Base-by-base conservation (phyloP, 2,113 vertebrate genomes). In the Ursus arctos region DNA sequence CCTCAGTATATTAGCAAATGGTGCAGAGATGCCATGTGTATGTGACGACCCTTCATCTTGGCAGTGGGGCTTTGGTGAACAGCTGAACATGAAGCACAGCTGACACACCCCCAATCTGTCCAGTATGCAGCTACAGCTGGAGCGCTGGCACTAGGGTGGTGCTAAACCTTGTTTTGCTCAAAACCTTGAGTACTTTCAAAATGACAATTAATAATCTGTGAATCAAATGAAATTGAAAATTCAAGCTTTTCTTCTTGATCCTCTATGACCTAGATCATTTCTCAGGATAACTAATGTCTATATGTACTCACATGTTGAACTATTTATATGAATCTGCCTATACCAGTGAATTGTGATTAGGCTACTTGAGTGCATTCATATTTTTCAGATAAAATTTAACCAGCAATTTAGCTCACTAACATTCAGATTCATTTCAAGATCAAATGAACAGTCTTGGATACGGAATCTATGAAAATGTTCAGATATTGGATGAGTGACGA, bases 91-190 rank as follows among this genome's bases (percentile, higher is more conserved):
- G 96, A 90, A 98, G 82, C 87, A 83, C 91, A 0, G 0, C 69
- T 0, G 72, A 94, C 98, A 98, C 96, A 98, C 88, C 98, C 89
- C 95, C 97, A 96, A 57, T 98, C 98, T 98, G 98, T 97, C 95
- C 77, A 43, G 88, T 72, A 88, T 53, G 33, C 40, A 87, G 93
- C 76, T 91, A 43, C 74, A 96, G 87, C 95, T 97, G 96, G 59
- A 97, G 55, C 31, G 55, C 79, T 96, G 97, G 95, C 97, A 90
- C 67, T 61, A 72, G 19, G 6, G 40, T n/a, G 31, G n/a, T 97
- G 82, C 59, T 88, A 89, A 90, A 95, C n/a, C 33, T 84, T 95
- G 51, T 91, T 98, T 92, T 77, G 59, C 74, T 80, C 76, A 81
- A 96, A 96, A 74, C 43, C 26, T 69, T 96, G 43, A 92, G 57